phyloP scores from a whole-genome alignment of 2,888 invertebrate species.

The Cantharis nigra region DNA sequence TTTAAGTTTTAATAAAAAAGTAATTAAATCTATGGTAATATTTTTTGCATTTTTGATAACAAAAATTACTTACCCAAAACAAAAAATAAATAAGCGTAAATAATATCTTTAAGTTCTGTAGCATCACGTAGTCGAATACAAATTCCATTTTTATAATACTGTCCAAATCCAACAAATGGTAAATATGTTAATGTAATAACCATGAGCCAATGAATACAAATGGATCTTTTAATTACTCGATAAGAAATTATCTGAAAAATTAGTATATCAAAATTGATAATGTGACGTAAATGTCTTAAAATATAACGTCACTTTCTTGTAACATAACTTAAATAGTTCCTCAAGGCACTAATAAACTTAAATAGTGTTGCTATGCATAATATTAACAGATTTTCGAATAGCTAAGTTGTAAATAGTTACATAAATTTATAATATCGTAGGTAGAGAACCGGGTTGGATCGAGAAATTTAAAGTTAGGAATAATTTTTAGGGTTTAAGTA shows the following conservation, averaged over 20 bases:
- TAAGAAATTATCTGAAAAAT: constrained; percentile 77
- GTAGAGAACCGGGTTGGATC: background rate
- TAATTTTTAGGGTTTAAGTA: background rate
- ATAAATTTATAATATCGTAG: background rate
- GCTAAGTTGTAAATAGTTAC: background rate
- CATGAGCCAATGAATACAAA: constrained; percentile 70
- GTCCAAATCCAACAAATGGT: constrained; percentile 75
- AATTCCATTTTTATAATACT: constrained; percentile 65
- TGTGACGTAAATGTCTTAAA: background rate
- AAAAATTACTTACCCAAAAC: constrained; percentile 66
- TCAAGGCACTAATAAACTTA: background rate
- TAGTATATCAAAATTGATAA: background rate
- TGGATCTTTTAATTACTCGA: constrained; percentile 71
- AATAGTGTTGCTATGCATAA: background rate
- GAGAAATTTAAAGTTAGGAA: background rate
- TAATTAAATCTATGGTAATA: too few relatives aligned
- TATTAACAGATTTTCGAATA: background rate
- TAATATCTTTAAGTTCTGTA: constrained; percentile 64
- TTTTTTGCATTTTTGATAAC: too few relatives aligned
- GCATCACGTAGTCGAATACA: constrained; percentile 79
- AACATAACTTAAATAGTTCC: background rate
- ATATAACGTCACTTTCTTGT: background rate
- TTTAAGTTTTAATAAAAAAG: too few relatives aligned
- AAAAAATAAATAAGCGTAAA: constrained; percentile 78
- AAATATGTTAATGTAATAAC: constrained; percentile 74